These are phyloP conservation scores for Eupsilia transversa DNA, from an alignment of 2,888 invertebrate genomes.

Conservation along the genomic window DNA sequence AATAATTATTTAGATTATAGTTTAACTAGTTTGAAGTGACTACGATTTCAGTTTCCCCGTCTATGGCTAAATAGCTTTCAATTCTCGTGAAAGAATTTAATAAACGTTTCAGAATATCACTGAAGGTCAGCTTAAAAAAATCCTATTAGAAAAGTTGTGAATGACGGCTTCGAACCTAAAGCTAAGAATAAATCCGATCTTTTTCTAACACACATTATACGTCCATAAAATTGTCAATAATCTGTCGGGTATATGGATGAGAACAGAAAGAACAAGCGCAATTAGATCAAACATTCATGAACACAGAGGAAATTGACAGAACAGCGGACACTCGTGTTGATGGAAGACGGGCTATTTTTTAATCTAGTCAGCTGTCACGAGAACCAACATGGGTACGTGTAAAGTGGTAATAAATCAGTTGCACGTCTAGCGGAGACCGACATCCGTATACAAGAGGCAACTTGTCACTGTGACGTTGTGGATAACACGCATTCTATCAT, in stretches of 20 bases:
- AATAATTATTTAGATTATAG: conserved; percentile 12
- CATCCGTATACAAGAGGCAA: conserved; percentile 54
- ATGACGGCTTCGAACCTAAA: background rate
- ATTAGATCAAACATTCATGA: conserved; percentile 48
- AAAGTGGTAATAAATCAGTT: conserved; percentile 60
- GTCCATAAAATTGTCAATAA: conserved; percentile 32
- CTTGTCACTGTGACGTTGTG: conserved; percentile 45
- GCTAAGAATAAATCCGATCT: background rate
- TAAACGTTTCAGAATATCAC: conserved; percentile 22
- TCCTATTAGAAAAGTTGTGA: background rate
- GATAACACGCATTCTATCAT: conserved; percentile 18
- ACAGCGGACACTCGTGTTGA: conserved; percentile 35
- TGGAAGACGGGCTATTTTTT: conserved; percentile 54
- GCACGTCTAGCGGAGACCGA: conserved; percentile 52
- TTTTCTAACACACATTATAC: conserved; percentile 11
- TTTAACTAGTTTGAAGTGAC: background rate
- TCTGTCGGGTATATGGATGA: background rate
- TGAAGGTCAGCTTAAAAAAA: background rate
- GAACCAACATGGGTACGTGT: conserved; percentile 54
- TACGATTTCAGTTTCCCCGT: conserved; percentile 14
- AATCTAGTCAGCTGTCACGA: conserved; percentile 54
- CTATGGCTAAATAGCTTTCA: conserved; percentile 10
- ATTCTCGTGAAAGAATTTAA: conserved; percentile 24
- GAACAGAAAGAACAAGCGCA: conserved; percentile 15
- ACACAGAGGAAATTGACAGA: conserved; percentile 33